Percentiles rank a stretch among this genome's conserved stretches.
Evolutionary conservation across 2,797 vertebrate genomes (phyloP).

Genomic region (Coranthus polyacanthus): DNA sequence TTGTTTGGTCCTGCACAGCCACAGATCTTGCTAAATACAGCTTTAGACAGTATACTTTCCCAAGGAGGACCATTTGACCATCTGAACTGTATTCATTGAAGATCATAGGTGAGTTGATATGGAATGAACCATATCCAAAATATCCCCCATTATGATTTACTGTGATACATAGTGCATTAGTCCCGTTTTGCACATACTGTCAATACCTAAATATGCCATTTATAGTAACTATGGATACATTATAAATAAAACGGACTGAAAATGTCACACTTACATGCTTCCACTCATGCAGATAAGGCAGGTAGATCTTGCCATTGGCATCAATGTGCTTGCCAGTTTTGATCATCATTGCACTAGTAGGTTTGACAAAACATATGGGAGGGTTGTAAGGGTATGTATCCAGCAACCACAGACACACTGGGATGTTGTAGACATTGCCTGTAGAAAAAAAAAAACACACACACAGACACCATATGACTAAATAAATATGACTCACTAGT

Average conservation of each 20-base stretch:
- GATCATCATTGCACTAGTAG: constrained; percentile 99
- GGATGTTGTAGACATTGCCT: constrained; percentile 98
- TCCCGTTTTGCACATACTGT: not conserved
- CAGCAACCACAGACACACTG: constrained; percentile 96
- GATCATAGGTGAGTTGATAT: too few relatives aligned
- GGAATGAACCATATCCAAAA: too few relatives aligned
- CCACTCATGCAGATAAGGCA: constrained; percentile 98
- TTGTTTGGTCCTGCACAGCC: too few relatives aligned
- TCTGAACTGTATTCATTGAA: too few relatives aligned
- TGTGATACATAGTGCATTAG: too few relatives aligned
- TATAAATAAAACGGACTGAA: not conserved
- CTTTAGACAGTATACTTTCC: too few relatives aligned
- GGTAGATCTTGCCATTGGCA: constrained; percentile 98
- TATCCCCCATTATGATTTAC: too few relatives aligned
- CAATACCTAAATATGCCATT: not conserved
- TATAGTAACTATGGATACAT: not conserved
- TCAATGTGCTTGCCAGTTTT: constrained; percentile 99
- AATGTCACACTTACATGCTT: constrained; percentile 90
- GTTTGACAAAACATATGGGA: constrained; percentile 99
- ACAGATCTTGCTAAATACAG: too few relatives aligned
- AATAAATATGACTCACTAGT: too few relatives aligned
- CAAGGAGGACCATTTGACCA: too few relatives aligned
- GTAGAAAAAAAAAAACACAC: constrained; percentile 6
- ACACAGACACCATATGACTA: too few relatives aligned
- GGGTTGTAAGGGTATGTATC: constrained; percentile 99